Base-by-base conservation (phyloP, 2,888 invertebrate genomes). In the Vesta saturnalis region DNA sequence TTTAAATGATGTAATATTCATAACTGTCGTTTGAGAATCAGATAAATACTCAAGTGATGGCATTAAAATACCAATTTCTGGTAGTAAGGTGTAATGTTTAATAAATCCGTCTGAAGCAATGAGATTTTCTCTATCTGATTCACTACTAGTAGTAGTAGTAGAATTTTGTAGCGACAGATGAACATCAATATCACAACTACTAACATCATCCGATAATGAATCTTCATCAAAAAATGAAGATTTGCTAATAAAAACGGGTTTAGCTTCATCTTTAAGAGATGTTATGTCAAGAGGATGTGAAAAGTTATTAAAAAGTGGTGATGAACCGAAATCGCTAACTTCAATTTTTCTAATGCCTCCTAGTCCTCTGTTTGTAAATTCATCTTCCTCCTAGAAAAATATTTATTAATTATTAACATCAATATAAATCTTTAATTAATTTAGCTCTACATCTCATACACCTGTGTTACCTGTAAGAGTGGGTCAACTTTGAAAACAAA, bases 1-100 rank as follows among this genome's bases (percentile, higher is more conserved):
- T 74, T 89, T 88, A 55, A 87, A 85, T 6, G 90, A 83, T 0
- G 88, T 86, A 80, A 88, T 78, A n/a, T 39, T n/a, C 2, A 39
- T n/a, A 10, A n/a, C 8, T 1, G 2, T 10, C 39, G 39, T 39
- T n/a, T 3, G 12, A 2, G 39, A n/a, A 10, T 39, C 39, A n/a
- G 8, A n/a, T 61, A 19, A n/a, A 57, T 55, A 0, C 64, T 55
- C 1, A 21, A 12, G 5, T 39, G 5, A 3, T n/a, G 15, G 8
- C 5, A 10, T 3, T 19, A 23, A 22, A 46, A 55, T 12, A 47
- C 12, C 19, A 56, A 35, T 8, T 46, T 3, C 15, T 23, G 47
- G 30, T 35, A 18, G 22, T 39, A 46, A 19, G 6, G 16, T 59
- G 8, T n/a, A 18, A 5, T n/a, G n/a, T 39, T 43, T 54, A 1